Conservation (phyloP, 2,888 invertebrate genomes). For the Nephrotoma flavescens region DNA sequence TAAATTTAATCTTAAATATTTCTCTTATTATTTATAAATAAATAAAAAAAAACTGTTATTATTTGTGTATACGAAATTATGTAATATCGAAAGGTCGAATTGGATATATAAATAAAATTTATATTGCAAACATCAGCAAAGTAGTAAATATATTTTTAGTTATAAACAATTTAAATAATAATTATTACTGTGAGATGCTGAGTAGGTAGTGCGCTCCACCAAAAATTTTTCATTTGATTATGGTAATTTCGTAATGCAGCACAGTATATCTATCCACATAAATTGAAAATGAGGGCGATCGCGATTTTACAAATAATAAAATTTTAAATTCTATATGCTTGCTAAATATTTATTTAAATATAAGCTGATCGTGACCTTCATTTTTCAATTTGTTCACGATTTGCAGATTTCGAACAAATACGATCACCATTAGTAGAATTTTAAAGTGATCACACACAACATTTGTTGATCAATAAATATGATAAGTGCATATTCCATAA, state of each 20-base stretch:
- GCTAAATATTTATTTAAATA: not conserved
- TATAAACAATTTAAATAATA: not conserved
- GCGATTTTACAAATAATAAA: not conserved
- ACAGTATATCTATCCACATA: no score
- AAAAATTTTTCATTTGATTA: not conserved
- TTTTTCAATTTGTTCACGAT: not conserved
- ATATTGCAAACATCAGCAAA: not conserved
- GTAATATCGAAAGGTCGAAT: not conserved
- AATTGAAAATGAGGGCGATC: no score
- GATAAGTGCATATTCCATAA: not conserved
- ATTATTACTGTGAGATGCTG: not conserved
- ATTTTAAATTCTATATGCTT: not conserved
- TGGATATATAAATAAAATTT: not conserved
- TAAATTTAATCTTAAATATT: not conserved
- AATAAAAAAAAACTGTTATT: not conserved
- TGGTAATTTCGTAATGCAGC: not conserved
- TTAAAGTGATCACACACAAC: not conserved
- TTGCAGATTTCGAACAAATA: not conserved
- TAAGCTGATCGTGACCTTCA: not conserved
- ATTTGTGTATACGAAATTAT: not conserved
- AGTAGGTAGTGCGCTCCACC: not conserved
- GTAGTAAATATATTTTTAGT: not conserved
- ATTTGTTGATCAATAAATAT: not conserved
- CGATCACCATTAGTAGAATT: not conserved
- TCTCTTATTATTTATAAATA: not conserved